Conservation (phyloP, 2,888 invertebrate genomes). For the Caenorhabditis sinica region DNA sequence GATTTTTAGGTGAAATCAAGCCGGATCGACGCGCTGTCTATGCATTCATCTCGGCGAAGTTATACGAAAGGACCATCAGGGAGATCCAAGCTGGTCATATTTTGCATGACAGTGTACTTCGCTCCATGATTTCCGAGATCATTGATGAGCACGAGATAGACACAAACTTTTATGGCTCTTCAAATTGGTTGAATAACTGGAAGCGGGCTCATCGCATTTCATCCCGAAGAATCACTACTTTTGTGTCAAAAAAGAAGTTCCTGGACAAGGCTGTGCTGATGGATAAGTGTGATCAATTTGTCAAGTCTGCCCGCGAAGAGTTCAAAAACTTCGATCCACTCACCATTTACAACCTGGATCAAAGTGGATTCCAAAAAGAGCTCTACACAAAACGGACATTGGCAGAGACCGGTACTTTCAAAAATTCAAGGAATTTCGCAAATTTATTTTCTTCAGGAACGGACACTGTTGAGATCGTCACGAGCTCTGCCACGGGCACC, state of each 20-base stretch:
- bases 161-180: not conserved
- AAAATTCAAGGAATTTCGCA: not conserved
- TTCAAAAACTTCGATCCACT: not conserved
- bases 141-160: not conserved
- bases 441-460: not conserved
- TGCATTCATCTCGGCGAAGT: not conserved
- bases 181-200: slow-evolving; percentile 6
- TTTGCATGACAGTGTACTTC: not conserved
- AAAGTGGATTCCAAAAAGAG: slow-evolving; percentile 6
- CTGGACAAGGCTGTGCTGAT: not conserved
- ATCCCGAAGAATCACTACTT: slow-evolving; percentile 9
- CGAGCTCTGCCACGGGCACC: not conserved
- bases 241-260: slow-evolving; percentile 6
- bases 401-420: not conserved
- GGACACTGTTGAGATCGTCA: not conserved
- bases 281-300: not conserved
- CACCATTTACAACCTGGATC: not conserved
- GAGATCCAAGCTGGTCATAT: not conserved
- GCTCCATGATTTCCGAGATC: slow-evolving; percentile 5
- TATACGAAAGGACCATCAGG: not conserved
- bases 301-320: not conserved
- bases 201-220: slow-evolving; percentile 10
- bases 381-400: slow-evolving; percentile 6
- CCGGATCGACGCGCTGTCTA: not conserved
- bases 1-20: not conserved